These are phyloP conservation scores for Rhabdornis inornatus DNA, from an alignment of 2,113 vertebrate species.

Conservation along the genomic window DNA sequence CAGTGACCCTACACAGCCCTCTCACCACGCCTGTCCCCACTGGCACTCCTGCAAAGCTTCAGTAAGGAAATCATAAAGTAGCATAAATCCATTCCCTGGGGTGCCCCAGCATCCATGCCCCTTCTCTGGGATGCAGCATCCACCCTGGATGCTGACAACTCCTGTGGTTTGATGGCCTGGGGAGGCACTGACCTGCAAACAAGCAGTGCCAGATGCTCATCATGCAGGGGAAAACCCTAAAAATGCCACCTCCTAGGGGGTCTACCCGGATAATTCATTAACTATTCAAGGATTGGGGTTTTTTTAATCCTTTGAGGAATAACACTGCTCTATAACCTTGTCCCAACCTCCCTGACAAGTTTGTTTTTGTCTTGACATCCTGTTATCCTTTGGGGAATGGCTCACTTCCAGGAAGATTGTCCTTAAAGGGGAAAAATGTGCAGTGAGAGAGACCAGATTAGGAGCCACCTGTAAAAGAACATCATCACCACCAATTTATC, in stretches of 20 bases:
- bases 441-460: not conserved
- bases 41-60: not conserved
- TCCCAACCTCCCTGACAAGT: not conserved
- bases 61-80: not conserved
- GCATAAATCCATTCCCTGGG: not conserved
- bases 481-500: not conserved
- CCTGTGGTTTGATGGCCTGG: rapidly evolving
- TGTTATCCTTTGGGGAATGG: not conserved
- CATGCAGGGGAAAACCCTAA: not conserved
- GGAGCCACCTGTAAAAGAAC: not conserved
- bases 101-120: rapidly evolving
- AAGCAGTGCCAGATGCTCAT: not conserved
- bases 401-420: not conserved
- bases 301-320: not conserved
- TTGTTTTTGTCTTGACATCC: not conserved
- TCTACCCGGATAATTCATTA: not conserved
- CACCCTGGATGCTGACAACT: not conserved
- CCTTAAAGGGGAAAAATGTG: not conserved
- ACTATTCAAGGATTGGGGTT: not conserved
- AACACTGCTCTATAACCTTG: not conserved
- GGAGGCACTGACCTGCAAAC: not conserved
- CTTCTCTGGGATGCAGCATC: not conserved
- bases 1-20: not conserved
- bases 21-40: not conserved
- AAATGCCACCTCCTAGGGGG: not conserved